These are phyloP conservation scores for Penaeus vannamei DNA, from an alignment of 1,140 invertebrate species.

Conservation along the genomic window DNA sequence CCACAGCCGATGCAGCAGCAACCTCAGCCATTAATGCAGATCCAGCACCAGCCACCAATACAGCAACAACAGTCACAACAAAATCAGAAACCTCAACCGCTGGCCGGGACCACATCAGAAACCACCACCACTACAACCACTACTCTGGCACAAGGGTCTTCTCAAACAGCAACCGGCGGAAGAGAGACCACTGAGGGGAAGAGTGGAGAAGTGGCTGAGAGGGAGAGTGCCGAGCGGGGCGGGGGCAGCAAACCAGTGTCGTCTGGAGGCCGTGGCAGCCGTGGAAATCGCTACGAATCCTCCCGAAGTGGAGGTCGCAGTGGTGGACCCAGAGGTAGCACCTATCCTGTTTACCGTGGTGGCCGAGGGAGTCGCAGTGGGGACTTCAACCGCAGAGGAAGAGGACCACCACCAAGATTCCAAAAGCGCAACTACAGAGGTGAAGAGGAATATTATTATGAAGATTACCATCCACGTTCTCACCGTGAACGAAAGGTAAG, in stretches of 20 bases:
- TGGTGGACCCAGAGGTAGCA: constrained; percentile 46
- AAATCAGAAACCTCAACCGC: constrained; percentile 13
- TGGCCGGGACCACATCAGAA: constrained; percentile 51
- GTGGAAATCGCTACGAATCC: constrained; percentile 51
- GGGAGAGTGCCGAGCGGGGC: constrained; percentile 53
- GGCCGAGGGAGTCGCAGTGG: constrained; percentile 44
- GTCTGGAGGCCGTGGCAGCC: constrained; percentile 41
- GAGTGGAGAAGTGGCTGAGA: constrained; percentile 42
- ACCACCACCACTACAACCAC: constrained; percentile 54
- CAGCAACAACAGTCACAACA: constrained; percentile 53
- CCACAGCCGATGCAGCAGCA: constrained; percentile 21
- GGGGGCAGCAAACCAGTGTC: constrained; percentile 54
- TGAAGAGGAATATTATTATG: constrained; percentile 61
- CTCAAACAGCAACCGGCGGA: constrained; percentile 66
- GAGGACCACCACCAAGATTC: constrained; percentile 65
- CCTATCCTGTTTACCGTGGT: constrained; percentile 43
- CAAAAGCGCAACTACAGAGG: constrained; percentile 53
- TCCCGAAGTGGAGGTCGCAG: constrained; percentile 58
- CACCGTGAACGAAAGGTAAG: constrained; percentile 57
- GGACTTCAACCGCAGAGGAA: constrained; percentile 44
- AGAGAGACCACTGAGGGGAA: constrained; percentile 53
- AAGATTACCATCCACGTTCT: constrained; percentile 55
- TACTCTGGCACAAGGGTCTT: constrained; percentile 66
- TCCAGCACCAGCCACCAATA: constrained; percentile 38
- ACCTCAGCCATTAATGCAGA: constrained; percentile 4